phyloP scores from a whole-genome alignment of 2,113 vertebrate genomes.

The Catharus minimus region DNA sequence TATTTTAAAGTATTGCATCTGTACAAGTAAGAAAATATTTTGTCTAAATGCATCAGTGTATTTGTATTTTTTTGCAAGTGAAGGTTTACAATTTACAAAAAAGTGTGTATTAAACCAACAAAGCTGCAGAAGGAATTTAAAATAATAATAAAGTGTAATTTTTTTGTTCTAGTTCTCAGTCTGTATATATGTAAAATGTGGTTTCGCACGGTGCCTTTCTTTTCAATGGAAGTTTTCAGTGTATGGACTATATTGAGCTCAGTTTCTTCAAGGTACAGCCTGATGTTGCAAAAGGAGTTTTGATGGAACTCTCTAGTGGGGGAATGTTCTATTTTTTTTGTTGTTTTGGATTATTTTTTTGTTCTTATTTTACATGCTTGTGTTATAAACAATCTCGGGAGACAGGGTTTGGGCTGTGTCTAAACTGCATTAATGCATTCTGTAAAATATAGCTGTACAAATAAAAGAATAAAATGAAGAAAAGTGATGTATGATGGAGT shows the following conservation, averaged over 20 bases:
- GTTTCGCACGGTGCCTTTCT: slow-evolving; percentile 85
- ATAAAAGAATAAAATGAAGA: slow-evolving; percentile 96
- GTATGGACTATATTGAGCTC: slow-evolving; percentile 71
- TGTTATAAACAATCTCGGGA: slow-evolving; percentile 83
- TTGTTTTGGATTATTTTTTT: slow-evolving; percentile 1
- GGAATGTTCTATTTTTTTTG: slow-evolving; percentile 56
- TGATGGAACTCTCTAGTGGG: slow-evolving; percentile 69
- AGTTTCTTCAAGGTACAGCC: slow-evolving; percentile 78
- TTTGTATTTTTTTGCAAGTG: slow-evolving; percentile 97
- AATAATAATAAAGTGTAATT: slow-evolving; percentile 80
- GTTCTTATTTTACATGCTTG: slow-evolving; percentile 81
- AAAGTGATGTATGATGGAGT: slow-evolving; percentile 61
- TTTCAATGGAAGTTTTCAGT: slow-evolving; percentile 78
- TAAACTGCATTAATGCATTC: slow-evolving; percentile 91
- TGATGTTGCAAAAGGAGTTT: slow-evolving; percentile 74
- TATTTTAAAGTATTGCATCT: slow-evolving; percentile 96
- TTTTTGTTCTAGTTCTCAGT: slow-evolving; percentile 77
- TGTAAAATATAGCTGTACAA: slow-evolving; percentile 98
- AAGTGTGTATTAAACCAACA: slow-evolving; percentile 90
- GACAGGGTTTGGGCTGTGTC: slow-evolving; percentile 90
- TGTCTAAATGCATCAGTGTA: slow-evolving; percentile 91
- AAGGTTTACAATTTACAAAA: slow-evolving; percentile 98
- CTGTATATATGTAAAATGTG: slow-evolving; percentile 85
- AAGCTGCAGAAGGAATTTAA: slow-evolving; percentile 82
- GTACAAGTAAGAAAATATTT: slow-evolving; percentile 96